phyloP scores from a whole-genome alignment of 2,888 invertebrate species.

The Oxystoma pomonae region DNA sequence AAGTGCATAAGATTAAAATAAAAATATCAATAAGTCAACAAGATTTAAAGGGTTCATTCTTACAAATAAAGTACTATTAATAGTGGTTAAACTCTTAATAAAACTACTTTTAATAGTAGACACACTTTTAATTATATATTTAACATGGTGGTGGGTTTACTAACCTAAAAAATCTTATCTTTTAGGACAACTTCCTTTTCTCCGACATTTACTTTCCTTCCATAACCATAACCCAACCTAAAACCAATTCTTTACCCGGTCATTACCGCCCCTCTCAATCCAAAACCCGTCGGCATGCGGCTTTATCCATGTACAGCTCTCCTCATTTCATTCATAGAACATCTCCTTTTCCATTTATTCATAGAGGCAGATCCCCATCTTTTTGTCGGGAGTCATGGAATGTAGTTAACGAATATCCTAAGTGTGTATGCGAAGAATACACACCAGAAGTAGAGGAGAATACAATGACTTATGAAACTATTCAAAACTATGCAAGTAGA shows the following conservation, averaged over 20 bases:
- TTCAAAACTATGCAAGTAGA: conserved; percentile 43
- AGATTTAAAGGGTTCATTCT: no score
- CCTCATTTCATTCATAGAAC: conserved; percentile 40
- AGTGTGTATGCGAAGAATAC: conserved; percentile 15
- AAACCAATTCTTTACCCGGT: conserved; percentile 41
- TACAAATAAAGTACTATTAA: no score
- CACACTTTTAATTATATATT: no score
- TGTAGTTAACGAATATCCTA: conserved; percentile 14
- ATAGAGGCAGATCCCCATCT: conserved; percentile 16
- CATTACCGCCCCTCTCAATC: conserved; percentile 42
- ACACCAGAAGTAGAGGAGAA: conserved; percentile 9
- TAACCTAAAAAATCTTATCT: conserved; percentile 41
- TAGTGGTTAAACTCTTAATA: no score
- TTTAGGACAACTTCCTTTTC: conserved; percentile 68
- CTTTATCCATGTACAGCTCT: conserved; percentile 46
- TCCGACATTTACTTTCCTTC: conserved; percentile 68
- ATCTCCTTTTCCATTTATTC: conserved; percentile 37
- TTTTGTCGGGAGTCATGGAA: conserved; percentile 20
- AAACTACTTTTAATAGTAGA: no score
- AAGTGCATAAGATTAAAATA: no score
- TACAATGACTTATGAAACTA: conserved; percentile 13
- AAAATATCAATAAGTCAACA: no score
- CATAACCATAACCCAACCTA: conserved; percentile 31
- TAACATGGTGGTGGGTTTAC: not conserved
- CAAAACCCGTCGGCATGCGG: conserved; percentile 33